Base-by-base conservation (phyloP, 2,888 invertebrate species). In the Eudasyphora cyanicolor region DNA sequence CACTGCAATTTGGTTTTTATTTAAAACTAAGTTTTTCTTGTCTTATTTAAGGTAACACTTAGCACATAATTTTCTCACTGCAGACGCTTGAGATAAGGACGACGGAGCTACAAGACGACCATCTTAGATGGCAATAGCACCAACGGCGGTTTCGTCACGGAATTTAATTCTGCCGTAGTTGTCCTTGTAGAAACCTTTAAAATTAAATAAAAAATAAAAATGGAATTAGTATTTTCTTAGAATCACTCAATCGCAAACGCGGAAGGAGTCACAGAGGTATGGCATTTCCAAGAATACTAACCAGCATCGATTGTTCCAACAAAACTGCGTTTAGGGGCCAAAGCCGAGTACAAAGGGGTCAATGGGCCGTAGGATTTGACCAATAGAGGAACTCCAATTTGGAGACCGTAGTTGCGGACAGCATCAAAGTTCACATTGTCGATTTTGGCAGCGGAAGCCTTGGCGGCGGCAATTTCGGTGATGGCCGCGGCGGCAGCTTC, bases 261-360 rank as follows among this genome's bases (percentile, higher is more conserved):
- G n/a, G n/a, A n/a, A n/a, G n/a, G n/a, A n/a, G n/a, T n/a, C n/a
- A n/a, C n/a, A n/a, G n/a, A n/a, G n/a, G 2, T n/a, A 6, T 1
- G 19, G 6, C 29, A 32, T 73, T 14, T 81, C 90, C 91, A 82
- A 64, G 14, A 42, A 10, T 38, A 67, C 67, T 12, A 67, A 91
- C 91, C 89, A 87, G 91, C 88, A 86, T 91, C 90, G 76, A 90
- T 89, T 76, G 89, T 85, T 38, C 88, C 91, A 54, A 91, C 89
- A 82, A 89, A 90, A 62, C 89, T 89, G 24, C 91, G 91, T 73
- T 91, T 87, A 21, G 89, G 90, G 85, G 91, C 79, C 7, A 90
- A 85, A 69, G 91, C 91, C n/a, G 89, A 88, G 70, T 89, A 88
- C 27, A 91, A 86, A 21, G 73, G 79, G 71, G 89, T 89, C 86